Base-by-base conservation (phyloP, 2,797 vertebrate species). In the Myotis findleyi region DNA sequence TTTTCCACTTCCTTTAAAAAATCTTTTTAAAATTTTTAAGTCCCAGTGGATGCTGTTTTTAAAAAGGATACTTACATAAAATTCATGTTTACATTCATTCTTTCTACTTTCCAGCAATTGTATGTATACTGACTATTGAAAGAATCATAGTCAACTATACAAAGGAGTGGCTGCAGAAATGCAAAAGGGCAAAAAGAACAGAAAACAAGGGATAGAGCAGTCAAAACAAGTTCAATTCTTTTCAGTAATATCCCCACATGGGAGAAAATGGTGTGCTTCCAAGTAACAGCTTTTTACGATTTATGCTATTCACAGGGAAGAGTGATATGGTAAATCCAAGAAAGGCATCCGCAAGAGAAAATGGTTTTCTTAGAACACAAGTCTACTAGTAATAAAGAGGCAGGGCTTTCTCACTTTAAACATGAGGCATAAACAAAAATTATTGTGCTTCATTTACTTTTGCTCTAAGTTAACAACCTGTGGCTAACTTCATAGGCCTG, bases 381-480 rank as follows among this genome's bases (percentile, higher is more conserved):
- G 53, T 90, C 20, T 68, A 85, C 30, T 33, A 64, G 30, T 62
- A 62, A n/a, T 79, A 36, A 69, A 86, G 55, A 93, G 49, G 51
- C 44, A 44, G 57, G 76, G 33, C 20, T 76, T 75, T 49, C 7
- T 76, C 81, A 47, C 23, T 88, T 44, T 62, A n/a, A 92, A 94
- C 55, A 38, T 38, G 62, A 92, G 17, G 14, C 12, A 89, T 68
- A 59, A 80, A 44, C 69, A 83, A 9, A 87, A 44, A 38, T 92
- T 47, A 73, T 33, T 21, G n/a, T 83, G 59, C 57, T 92, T 79
- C 57, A 82, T 84, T 95, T 93, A 27, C 33, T 75, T 89, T 95
- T 87, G 11, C 33, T 94, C 21, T 76, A 44, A 64, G n/a, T 21
- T 64, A 73, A 86, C 23, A n/a, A 69, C 51, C 18, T 62, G 18